Conservation (phyloP, 2,888 invertebrate species). For the Tetheella fluctuosa region DNA sequence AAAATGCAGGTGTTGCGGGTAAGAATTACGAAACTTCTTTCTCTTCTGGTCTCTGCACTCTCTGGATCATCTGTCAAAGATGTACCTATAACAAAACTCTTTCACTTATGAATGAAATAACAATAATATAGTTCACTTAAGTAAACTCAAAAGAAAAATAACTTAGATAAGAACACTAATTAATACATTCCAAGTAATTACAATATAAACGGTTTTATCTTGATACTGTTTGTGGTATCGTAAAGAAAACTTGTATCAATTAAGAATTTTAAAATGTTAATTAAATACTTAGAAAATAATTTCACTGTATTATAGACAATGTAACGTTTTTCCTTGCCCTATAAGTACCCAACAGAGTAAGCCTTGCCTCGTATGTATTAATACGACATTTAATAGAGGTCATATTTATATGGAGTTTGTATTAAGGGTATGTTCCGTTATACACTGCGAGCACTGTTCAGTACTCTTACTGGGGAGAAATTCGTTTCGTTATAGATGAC, state of each 20-base stretch:
- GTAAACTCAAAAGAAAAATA: neutral
- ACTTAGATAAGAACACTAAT: neutral
- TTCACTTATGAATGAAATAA: too few relatives aligned
- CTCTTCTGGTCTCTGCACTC: too few relatives aligned
- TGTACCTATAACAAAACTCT: too few relatives aligned
- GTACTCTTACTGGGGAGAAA: too few relatives aligned
- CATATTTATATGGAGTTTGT: too few relatives aligned
- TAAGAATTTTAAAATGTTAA: neutral
- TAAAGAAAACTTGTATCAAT: slow-evolving; percentile 5
- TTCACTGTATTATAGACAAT: neutral
- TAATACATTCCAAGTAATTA: neutral
- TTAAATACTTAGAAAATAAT: neutral
- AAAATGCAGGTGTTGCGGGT: too few relatives aligned
- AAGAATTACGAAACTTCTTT: too few relatives aligned
- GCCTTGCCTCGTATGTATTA: neutral
- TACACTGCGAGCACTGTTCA: too few relatives aligned
- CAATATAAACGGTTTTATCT: neutral
- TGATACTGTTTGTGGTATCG: neutral
- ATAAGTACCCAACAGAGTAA: neutral
- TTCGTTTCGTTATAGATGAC: too few relatives aligned
- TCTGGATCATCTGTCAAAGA: too few relatives aligned
- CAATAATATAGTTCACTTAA: neutral
- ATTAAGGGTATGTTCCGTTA: too few relatives aligned
- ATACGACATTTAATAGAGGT: too few relatives aligned
- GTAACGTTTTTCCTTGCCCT: neutral